Percentiles rank a stretch among this genome's conserved stretches.
Conservation (phyloP, 1,140 invertebrate genomes). For the Lineus longissimus region DNA sequence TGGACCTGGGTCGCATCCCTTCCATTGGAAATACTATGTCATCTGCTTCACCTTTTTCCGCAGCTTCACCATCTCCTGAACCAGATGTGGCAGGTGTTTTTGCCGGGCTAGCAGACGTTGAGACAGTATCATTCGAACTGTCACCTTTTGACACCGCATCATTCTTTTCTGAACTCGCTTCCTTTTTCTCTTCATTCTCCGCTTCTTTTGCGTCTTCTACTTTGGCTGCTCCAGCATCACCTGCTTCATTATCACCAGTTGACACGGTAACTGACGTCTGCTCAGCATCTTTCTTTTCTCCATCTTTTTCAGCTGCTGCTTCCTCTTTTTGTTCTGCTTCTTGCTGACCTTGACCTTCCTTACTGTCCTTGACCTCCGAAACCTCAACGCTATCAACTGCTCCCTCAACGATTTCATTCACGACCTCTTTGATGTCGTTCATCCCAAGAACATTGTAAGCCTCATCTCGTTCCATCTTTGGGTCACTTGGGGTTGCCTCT, state of each 20-base stretch:
- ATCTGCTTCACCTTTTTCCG: too few relatives aligned
- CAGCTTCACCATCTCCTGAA: too few relatives aligned
- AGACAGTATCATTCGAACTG: neutral
- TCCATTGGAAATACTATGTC: too few relatives aligned
- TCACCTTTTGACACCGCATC: conserved; percentile 9
- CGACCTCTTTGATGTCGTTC: conserved; percentile 4
- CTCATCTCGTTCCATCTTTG: too few relatives aligned
- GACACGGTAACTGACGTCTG: neutral
- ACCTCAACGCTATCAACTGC: conserved; percentile 4
- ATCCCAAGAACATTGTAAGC: neutral
- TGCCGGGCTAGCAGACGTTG: too few relatives aligned
- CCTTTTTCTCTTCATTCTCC: conserved; percentile 10
- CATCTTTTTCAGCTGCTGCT: neutral
- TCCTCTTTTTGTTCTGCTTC: conserved; percentile 15
- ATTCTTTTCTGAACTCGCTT: conserved; percentile 4
- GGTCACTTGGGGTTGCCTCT: neutral
- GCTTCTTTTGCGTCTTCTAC: conserved; percentile 1
- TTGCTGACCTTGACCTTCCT: conserved; percentile 2
- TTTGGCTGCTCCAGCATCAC: conserved; percentile 13
- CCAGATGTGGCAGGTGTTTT: too few relatives aligned
- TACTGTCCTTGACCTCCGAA: neutral
- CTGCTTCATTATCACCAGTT: conserved; percentile 19
- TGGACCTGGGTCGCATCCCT: too few relatives aligned
- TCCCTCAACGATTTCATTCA: conserved; percentile 10
- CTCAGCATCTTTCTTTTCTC: neutral